Evolutionary conservation across 2,888 invertebrate genomes (phyloP).

Genomic region (Xanthorhoe designata): DNA sequence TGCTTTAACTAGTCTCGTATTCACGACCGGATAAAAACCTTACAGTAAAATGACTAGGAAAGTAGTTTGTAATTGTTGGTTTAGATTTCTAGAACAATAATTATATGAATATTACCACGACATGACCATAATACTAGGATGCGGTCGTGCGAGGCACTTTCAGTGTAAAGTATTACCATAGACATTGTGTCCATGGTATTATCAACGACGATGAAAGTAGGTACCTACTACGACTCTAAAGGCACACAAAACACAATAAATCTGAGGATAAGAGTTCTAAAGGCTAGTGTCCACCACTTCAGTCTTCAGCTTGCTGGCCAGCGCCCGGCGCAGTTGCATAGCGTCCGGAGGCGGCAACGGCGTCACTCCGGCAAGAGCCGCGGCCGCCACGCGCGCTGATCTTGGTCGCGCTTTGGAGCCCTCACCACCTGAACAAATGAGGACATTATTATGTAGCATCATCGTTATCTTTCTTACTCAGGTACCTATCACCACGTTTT

Average conservation of each 20-base stretch:
- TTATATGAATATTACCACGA: no score
- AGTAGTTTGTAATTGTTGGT: no score
- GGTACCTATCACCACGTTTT: no score
- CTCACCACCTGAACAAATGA: constrained; percentile 81
- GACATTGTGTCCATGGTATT: no score
- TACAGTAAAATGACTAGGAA: no score
- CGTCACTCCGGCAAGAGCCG: constrained; percentile 85
- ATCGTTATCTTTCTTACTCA: no score
- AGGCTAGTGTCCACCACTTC: constrained; percentile 90
- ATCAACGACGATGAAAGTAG: no score
- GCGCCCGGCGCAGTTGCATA: constrained; percentile 92
- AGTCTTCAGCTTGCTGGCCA: constrained; percentile 93
- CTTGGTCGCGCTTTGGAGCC: constrained; percentile 87
- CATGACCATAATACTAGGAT: no score
- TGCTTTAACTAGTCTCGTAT: background rate
- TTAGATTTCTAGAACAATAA: no score
- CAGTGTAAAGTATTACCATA: no score
- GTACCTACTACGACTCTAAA: background rate
- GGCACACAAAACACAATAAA: background rate
- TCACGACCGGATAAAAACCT: background rate
- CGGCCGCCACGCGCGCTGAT: constrained; percentile 91
- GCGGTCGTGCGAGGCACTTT: no score
- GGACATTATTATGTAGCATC: background rate
- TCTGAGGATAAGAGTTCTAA: constrained; percentile 37
- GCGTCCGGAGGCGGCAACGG: constrained; percentile 83